Evolutionary conservation across 2,113 vertebrate genomes (phyloP).

Genomic region (Chroicocephalus ridibundus): DNA sequence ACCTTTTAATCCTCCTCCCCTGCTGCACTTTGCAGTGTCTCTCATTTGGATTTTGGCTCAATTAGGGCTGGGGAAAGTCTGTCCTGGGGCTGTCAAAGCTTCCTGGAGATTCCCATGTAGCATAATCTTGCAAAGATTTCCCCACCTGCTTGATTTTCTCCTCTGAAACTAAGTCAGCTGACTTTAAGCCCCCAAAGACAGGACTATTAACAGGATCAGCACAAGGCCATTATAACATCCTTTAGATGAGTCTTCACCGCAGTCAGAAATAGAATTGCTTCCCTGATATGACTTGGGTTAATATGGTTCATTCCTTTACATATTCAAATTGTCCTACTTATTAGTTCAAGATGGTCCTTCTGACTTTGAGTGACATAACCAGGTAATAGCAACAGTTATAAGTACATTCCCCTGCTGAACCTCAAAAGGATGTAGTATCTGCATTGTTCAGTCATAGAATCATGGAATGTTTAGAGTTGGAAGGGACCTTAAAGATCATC

Average conservation of each 20-base stretch:
- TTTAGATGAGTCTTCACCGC: rapidly evolving
- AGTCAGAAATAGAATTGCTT: background rate
- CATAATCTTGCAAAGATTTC: background rate
- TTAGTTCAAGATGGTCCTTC: background rate
- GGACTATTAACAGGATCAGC: background rate
- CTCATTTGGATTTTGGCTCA: background rate
- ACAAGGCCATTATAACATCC: background rate
- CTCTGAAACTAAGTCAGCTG: background rate
- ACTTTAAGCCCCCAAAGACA: background rate
- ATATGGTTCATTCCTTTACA: background rate
- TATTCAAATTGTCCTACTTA: background rate
- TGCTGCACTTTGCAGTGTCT: background rate
- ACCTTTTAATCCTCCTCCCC: background rate
- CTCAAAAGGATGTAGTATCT: background rate
- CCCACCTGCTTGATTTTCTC: background rate
- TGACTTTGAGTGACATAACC: background rate
- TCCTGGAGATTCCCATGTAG: background rate
- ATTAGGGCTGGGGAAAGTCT: background rate
- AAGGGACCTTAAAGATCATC: background rate
- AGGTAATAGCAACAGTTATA: background rate
- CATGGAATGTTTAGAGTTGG: background rate
- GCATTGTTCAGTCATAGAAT: background rate
- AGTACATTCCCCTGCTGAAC: background rate
- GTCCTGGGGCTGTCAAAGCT: background rate
- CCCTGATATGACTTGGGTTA: background rate